A percentile compares a stretch with the other conserved stretches of the same genome.
Evolutionary conservation across 2,888 invertebrate species (phyloP).

Genomic region (Ormyrus labotus): DNA sequence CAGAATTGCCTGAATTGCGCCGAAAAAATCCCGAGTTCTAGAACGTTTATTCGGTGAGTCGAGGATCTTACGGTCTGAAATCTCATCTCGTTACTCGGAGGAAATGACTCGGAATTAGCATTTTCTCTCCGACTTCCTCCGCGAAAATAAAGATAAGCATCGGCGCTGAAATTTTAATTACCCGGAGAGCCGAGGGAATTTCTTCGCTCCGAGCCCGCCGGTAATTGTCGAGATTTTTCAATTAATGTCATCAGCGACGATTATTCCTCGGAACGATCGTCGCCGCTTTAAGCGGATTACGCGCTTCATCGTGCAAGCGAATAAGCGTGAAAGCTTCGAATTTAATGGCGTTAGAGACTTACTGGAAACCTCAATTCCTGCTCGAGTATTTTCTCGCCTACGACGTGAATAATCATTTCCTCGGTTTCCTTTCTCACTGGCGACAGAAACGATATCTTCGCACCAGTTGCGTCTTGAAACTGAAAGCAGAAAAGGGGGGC

Average conservation of each 20-base stretch:
- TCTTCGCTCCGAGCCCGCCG: no score
- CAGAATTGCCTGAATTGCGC: conserved; percentile 9
- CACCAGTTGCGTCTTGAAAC: conserved; percentile 76
- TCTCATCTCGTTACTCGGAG: neutral
- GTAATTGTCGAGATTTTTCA: conserved; percentile 44
- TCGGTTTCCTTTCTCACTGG: conserved; percentile 77
- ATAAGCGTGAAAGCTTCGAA: conserved; percentile 18
- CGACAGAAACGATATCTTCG: conserved; percentile 78
- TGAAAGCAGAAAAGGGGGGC: conserved; percentile 56
- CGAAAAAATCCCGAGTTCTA: neutral
- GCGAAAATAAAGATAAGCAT: no score
- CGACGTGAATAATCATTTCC: conserved; percentile 80
- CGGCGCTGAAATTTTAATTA: no score
- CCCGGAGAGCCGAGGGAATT: no score
- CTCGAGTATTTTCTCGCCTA: conserved; percentile 77
- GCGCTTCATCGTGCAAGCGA: neutral
- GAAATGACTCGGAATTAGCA: neutral
- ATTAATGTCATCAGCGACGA: conserved; percentile 37
- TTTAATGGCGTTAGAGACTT: conserved; percentile 60
- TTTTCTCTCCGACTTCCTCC: neutral
- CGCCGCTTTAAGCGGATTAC: conserved; percentile 24
- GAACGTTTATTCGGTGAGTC: neutral
- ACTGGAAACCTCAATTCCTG: conserved; percentile 78
- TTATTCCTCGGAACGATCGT: conserved; percentile 33
- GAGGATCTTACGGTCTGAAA: neutral